Evolutionary conservation across 1,140 invertebrate species (phyloP).

Genomic region (Aphelinus atriplicis): DNA sequence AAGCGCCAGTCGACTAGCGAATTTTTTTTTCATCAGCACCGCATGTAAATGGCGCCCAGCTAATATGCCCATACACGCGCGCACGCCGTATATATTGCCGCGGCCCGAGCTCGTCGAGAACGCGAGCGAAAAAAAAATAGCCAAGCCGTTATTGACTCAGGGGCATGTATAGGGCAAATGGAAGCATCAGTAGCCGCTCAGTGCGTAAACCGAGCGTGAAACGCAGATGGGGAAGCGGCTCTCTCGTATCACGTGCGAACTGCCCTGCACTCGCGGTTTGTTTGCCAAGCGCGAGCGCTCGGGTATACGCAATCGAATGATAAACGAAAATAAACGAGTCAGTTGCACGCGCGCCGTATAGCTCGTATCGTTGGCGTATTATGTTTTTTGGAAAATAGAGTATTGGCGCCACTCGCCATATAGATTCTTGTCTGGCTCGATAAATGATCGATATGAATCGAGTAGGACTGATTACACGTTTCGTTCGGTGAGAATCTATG

Average conservation of each 20-base stretch:
- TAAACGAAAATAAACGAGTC: neutral
- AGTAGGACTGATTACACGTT: too few relatives aligned
- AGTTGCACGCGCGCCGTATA: constrained; percentile 7
- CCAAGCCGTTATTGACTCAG: neutral
- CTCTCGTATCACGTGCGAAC: neutral
- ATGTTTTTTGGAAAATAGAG: neutral
- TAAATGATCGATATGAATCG: too few relatives aligned
- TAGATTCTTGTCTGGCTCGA: too few relatives aligned
- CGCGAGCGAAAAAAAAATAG: neutral
- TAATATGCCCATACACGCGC: too few relatives aligned
- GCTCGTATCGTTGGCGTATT: neutral
- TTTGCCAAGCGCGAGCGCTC: neutral
- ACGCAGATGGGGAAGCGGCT: constrained; percentile 16
- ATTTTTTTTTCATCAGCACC: too few relatives aligned
- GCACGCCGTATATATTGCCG: neutral
- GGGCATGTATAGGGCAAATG: neutral
- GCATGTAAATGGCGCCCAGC: too few relatives aligned
- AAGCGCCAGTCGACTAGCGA: too few relatives aligned
- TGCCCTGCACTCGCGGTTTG: neutral
- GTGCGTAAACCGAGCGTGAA: neutral
- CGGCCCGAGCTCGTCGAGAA: neutral
- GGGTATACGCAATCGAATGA: too few relatives aligned
- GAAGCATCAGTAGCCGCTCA: neutral
- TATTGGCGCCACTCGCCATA: neutral
- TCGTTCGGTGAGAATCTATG: too few relatives aligned